Conservation (phyloP, 2,113 vertebrate genomes). For the Labeo catla region DNA sequence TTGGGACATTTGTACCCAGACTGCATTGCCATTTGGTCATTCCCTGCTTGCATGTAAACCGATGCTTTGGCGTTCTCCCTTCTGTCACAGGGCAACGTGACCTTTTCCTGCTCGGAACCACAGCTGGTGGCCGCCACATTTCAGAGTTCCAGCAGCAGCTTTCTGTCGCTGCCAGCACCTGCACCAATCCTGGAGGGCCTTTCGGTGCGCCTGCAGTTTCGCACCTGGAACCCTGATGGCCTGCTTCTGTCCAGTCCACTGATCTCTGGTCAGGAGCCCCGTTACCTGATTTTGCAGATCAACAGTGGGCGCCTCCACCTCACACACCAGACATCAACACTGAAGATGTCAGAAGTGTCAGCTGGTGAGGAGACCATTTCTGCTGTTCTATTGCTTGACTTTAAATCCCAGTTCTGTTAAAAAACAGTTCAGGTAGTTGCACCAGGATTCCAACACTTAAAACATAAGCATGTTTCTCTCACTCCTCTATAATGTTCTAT, state of each 20-base stretch:
- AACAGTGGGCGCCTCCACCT: conserved; percentile 75
- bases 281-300: conserved; percentile 76
- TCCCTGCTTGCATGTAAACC: conserved; percentile 40
- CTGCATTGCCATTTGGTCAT: conserved; percentile 21
- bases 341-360: conserved; percentile 73
- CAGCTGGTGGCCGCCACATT: conserved; percentile 85
- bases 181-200: conserved; percentile 78
- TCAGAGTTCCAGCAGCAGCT: conserved; percentile 77
- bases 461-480: too few relatives aligned
- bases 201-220: conserved; percentile 86
- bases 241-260: conserved; percentile 80
- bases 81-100: conserved; percentile 84
- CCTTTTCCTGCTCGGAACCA: conserved; percentile 85
- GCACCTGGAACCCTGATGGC: conserved; percentile 86
- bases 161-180: conserved; percentile 80
- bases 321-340: conserved; percentile 72
- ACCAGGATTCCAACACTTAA: too few relatives aligned
- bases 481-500: too few relatives aligned
- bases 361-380: conserved; percentile 72
- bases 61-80: conserved; percentile 46
- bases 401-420: background rate
- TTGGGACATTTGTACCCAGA: background rate
- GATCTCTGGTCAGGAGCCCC: conserved; percentile 69
- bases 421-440: background rate
- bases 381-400: background rate